Percentiles rank a stretch among this genome's conserved stretches.
Conservation (phyloP, 37 sponge, comb jelly and placozoan species). For the Axinella damicornis region DNA sequence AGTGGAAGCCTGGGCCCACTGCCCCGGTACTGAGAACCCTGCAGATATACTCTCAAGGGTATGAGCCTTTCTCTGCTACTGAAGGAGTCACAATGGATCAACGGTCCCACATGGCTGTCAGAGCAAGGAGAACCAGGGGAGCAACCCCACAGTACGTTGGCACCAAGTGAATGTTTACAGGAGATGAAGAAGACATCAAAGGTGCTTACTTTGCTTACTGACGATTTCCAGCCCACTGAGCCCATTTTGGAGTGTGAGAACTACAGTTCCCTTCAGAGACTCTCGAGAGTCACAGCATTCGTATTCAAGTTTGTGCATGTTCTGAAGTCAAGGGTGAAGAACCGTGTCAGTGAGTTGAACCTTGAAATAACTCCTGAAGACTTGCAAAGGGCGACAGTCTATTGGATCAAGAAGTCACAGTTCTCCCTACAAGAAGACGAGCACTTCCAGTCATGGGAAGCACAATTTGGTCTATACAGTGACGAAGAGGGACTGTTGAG, state of each 20-base stretch:
- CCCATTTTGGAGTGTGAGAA: too few relatives aligned
- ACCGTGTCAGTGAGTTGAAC: background rate
- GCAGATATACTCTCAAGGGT: slow-evolving; percentile 43
- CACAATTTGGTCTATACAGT: slow-evolving; percentile 18
- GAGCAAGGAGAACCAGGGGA: background rate
- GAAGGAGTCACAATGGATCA: slow-evolving; percentile 12
- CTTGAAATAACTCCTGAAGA: background rate
- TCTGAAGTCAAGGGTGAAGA: slow-evolving; percentile 3
- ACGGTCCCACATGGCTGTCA: slow-evolving; percentile 14
- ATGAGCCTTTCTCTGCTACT: background rate
- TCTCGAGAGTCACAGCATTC: slow-evolving; percentile 23
- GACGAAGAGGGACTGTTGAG: slow-evolving; percentile 28
- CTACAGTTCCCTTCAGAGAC: slow-evolving; percentile 15
- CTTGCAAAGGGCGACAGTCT: background rate
- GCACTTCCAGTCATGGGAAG: background rate
- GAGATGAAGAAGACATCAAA: slow-evolving; percentile 27
- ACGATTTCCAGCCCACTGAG: too few relatives aligned
- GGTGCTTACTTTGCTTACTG: too few relatives aligned
- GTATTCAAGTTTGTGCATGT: slow-evolving; percentile 33
- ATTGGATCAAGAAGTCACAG: slow-evolving; percentile 32
- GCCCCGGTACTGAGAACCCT: slow-evolving; percentile 38
- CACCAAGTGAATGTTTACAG: slow-evolving; percentile 8
- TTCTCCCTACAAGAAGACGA: background rate
- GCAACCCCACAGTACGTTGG: background rate
- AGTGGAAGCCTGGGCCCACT: slow-evolving; percentile 15